phyloP scores from a whole-genome alignment of 2,888 invertebrate genomes.

The Lasioglossum malachurum region DNA sequence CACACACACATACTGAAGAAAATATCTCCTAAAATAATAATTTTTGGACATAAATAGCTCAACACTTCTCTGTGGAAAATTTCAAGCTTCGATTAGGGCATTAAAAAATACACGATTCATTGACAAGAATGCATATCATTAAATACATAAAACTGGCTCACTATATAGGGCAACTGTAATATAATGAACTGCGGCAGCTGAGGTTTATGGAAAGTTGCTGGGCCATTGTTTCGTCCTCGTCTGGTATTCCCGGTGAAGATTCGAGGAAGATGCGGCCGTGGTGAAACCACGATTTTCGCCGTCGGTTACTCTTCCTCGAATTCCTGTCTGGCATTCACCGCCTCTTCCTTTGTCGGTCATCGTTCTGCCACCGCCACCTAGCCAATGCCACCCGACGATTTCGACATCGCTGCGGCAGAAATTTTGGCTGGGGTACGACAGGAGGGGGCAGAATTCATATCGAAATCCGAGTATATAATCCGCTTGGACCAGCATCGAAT shows the following conservation, averaged over 20 bases:
- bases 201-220: background rate
- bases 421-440: constrained; percentile 50
- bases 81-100: too few relatives aligned
- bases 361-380: constrained; percentile 41
- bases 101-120: too few relatives aligned
- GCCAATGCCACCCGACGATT: constrained; percentile 59
- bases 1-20: too few relatives aligned
- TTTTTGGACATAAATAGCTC: too few relatives aligned
- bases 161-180: background rate
- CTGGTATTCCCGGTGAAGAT: constrained; percentile 25
- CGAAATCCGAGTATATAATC: constrained; percentile 66
- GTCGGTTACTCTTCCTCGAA: constrained; percentile 52
- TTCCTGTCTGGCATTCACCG: constrained; percentile 66
- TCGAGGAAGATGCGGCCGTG: constrained; percentile 23
- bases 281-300: constrained; percentile 53
- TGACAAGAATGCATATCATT: too few relatives aligned
- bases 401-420: constrained; percentile 58
- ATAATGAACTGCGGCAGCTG: background rate
- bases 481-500: constrained; percentile 38
- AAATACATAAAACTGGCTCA: too few relatives aligned
- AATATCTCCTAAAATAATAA: too few relatives aligned
- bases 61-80: too few relatives aligned
- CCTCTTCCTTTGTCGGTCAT: constrained; percentile 55
- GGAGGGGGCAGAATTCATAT: constrained; percentile 56
- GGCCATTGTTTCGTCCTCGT: constrained; percentile 47